Evolutionary conservation across 2,888 invertebrate species (phyloP), one percentile per base, ranked within the genome.

Genomic region (Harpalus rufipes): DNA sequence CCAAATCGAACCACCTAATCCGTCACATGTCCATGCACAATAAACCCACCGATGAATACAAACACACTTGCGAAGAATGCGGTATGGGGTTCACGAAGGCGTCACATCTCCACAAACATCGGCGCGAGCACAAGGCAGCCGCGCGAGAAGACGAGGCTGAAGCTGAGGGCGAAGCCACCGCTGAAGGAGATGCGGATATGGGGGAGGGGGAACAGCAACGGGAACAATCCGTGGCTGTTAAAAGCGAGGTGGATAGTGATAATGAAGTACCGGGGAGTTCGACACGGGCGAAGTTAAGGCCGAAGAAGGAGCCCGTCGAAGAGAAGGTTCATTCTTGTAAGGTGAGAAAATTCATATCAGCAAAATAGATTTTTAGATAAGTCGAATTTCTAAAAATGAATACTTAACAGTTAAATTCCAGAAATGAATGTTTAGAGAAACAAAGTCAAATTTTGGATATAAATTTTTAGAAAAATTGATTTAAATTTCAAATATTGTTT

Each of bases 1-100:
- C 90, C 16, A 89, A 90, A 86, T 88, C 89, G 0, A 89, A 89
- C 85, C 90, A 91, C 87, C 86, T 91, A 82, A 88, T 90, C 56
- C 88, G 89, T 44, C 91, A 91, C 86, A 88, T 91, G 86, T 88
- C 88, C 84, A 88, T 87, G 4, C 90, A 91, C 85, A 88, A 89
- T 86, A 88, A 89, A 86, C 72, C 86, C 78, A 86, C 86, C 32
- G 86, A 86, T 44, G 85, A 86, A 82, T 86, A 86, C 76, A 85
- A 86, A 39, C 88, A 88, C 85, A 86, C 87, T 18, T 89, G 89
- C 85, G 85, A 85, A 39, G 87, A 88, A 80, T 89, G 89, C 74
- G 88, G 88, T 7, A 86, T 87, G 84, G 87, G 87, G 18, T 89
- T 89, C 86, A 86, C 86, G 59, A 88, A 87, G 80, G 87, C 87